Base-by-base conservation (phyloP, 1,140 invertebrate species). In the Zophobas morio region DNA sequence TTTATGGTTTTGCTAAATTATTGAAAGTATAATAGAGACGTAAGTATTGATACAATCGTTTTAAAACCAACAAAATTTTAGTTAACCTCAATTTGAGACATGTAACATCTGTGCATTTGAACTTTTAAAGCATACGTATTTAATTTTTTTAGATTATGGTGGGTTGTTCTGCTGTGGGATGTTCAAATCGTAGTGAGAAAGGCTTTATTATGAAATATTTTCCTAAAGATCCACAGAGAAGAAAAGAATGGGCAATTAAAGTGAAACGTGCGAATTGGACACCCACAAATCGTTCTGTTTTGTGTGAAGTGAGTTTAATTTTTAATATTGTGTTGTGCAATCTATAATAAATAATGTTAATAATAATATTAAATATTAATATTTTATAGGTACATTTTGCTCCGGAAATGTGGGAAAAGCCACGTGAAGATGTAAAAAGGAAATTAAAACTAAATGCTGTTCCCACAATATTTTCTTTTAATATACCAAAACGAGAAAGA, bases 321-420 rank as follows among this genome's bases (percentile, higher is more conserved):
- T 20, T 20, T 20, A 20, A 20, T 20, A 20, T 20, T 20, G 20
- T 20, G 20, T 20, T 20, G 20, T 20, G 20, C 20, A 20, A 20
- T 20, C 20, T 20, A 20, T 20, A 20, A 20, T 20, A 20, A 20
- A 20, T 20, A 20, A 20, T 20, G 20, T 20, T 20, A 20, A 20
- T 20, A 20, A 20, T 20, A 20, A 20, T 20, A 20, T 20, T 20
- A 20, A 0, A 20, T 20, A 20, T 20, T 20, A 20, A 49, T 42
- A 49, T 36, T 37, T 54, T 66, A n/a, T 66, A 78, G 77, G 77
- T 74, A 2, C 78, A 79, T 70, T 79, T 79, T 77, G 70, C 75
- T 32, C 74, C 75, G 37, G 71, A 77, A 56, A 79, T 79, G 71
- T 79, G 78, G 75, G 75, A 77, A 36, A 77, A 77, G 57, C 42